Evolutionary conservation across 2,113 vertebrate genomes (phyloP).

Genomic region (Ptilorrhoa leucosticta): DNA sequence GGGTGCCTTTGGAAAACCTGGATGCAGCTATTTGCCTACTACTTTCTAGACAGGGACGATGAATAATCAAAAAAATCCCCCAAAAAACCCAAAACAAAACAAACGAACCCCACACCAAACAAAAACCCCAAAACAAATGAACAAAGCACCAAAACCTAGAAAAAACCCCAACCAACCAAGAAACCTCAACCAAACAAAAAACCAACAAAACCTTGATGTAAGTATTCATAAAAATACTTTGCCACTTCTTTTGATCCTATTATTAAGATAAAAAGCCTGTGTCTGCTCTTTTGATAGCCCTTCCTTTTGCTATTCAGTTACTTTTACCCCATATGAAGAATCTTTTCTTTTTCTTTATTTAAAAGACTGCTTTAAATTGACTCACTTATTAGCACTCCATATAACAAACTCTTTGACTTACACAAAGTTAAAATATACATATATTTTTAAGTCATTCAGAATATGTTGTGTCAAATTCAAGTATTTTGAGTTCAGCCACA

Average conservation of each 20-base stretch:
- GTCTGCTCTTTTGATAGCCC: not conserved
- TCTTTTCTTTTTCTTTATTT: conserved; percentile 22
- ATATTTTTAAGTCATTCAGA: not conserved
- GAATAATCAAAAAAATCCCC: not conserved
- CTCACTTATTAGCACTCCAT: not conserved
- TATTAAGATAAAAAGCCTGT: not conserved
- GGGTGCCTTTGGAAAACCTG: not conserved
- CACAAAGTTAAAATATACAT: not conserved
- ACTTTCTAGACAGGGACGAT: not conserved
- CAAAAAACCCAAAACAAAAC: not conserved
- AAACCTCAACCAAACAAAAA: not conserved
- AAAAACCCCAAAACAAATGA: not conserved
- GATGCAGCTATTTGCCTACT: not conserved
- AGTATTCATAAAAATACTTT: not conserved
- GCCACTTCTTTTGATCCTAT: not conserved
- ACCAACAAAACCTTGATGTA: not conserved
- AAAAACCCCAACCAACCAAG: not conserved
- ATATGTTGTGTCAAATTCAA: not conserved
- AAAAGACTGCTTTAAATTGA: not conserved
- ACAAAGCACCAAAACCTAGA: not conserved
- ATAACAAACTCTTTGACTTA: not conserved
- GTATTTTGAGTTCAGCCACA: not conserved
- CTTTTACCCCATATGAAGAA: not conserved
- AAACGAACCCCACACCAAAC: not conserved
- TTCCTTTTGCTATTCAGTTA: not conserved